Conservation (phyloP, 2,113 vertebrate species). For the Urocolius indicus region DNA sequence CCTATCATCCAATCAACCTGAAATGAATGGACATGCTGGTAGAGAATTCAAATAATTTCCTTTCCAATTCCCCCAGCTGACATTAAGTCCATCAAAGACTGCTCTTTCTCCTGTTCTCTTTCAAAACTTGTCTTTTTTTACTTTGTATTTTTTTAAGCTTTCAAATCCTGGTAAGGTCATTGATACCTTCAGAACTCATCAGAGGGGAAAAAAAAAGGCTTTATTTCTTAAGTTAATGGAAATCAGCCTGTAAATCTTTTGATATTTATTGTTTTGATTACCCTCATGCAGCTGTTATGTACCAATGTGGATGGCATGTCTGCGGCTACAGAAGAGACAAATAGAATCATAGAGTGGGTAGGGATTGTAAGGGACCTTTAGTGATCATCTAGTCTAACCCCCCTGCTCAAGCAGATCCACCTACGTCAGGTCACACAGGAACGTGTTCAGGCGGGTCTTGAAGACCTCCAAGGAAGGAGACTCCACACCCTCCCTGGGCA, state of each 20-base stretch:
- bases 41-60: not conserved
- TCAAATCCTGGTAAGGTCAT: not conserved
- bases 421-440: too few relatives aligned
- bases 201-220: rapidly evolving
- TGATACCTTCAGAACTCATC: not conserved
- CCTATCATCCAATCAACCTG: not conserved
- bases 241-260: not conserved
- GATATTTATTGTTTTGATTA: not conserved
- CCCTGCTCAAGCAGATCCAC: too few relatives aligned
- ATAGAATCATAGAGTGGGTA: not conserved
- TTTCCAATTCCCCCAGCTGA: not conserved
- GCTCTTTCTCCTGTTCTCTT: not conserved
- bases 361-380: too few relatives aligned
- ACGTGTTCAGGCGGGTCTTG: too few relatives aligned
- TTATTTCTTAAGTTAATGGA: not conserved
- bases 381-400: too few relatives aligned
- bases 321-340: not conserved
- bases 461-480: too few relatives aligned
- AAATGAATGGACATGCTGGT: not conserved
- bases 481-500: too few relatives aligned
- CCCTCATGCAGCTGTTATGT: not conserved
- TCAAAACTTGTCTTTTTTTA: not conserved
- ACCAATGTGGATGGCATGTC: not conserved
- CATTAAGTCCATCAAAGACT: not conserved
- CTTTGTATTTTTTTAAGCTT: not conserved